phyloP scores from a whole-genome alignment of 1,140 invertebrate genomes.

The Sycobia sp. region DNA sequence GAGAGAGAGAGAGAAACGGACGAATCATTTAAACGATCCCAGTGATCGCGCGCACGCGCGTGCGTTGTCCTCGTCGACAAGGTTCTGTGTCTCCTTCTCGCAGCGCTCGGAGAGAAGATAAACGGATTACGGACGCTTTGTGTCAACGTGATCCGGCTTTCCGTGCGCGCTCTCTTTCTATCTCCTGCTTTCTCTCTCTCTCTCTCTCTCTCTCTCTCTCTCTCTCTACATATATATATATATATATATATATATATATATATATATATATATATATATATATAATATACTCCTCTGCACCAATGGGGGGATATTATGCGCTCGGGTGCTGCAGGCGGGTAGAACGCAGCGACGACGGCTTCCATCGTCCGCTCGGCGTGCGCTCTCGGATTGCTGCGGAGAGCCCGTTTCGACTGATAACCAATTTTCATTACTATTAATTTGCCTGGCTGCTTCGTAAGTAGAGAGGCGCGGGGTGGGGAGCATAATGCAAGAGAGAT shows the following conservation, averaged over 20 bases:
- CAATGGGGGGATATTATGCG: no score
- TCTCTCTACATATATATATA: no score
- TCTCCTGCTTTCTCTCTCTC: no score
- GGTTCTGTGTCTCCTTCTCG: slow-evolving; percentile 2
- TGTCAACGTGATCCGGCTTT: slow-evolving; percentile 56
- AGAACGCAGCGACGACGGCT: slow-evolving; percentile 48
- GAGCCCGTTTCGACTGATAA: slow-evolving; percentile 54
- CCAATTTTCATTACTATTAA: slow-evolving; percentile 59
- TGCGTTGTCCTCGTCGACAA: background rate
- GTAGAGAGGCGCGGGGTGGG: background rate
- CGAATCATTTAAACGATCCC: background rate
- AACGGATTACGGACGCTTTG: slow-evolving; percentile 58
- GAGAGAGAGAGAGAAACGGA: no score
- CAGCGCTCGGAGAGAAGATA: slow-evolving; percentile 57
- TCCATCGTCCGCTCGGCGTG: no score
- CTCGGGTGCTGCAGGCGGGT: no score
- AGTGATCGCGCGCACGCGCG: background rate
- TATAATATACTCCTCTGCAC: no score
- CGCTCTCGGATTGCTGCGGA: slow-evolving; percentile 9
- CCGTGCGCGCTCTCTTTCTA: no score
- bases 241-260: no score
- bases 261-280: no score
- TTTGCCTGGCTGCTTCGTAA: slow-evolving; percentile 29
- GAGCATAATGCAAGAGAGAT: background rate
- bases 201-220: slow-evolving; percentile 1